A percentile compares a stretch with the other conserved stretches of the same genome.
These are phyloP conservation scores for Dicrostonyx torquatus DNA, from an alignment of 2,797 vertebrate species.

Conservation along the genomic window DNA sequence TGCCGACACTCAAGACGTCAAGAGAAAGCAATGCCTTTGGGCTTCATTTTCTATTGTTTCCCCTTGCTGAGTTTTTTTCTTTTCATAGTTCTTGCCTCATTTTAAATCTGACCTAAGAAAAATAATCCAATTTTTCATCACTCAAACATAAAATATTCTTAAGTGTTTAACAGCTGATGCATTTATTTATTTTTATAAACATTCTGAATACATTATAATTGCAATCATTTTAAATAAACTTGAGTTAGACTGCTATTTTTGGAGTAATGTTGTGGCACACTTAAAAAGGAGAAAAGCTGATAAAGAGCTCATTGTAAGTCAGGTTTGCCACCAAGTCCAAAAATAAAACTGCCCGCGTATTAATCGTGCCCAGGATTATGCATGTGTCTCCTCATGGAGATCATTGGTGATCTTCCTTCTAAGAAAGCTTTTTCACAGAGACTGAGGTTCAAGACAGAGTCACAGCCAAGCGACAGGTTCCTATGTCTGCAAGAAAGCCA, in stretches of 20 bases:
- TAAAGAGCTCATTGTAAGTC: constrained; percentile 31
- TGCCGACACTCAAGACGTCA: not conserved
- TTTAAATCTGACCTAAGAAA: constrained; percentile 21
- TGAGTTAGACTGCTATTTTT: constrained; percentile 42
- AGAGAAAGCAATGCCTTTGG: not conserved
- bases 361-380: not conserved
- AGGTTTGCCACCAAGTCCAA: constrained; percentile 21
- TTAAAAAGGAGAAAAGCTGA: constrained; percentile 36
- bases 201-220: constrained; percentile 53
- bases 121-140: not conserved
- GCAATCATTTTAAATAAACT: constrained; percentile 47
- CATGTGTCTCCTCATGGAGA: not conserved
- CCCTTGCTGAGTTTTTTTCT: not conserved
- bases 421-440: not conserved
- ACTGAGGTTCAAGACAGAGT: not conserved
- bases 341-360: not conserved
- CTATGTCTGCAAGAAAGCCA: not conserved
- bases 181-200: constrained; percentile 33
- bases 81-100: not conserved
- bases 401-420: not conserved
- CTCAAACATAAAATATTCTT: constrained; percentile 18
- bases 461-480: not conserved
- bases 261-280: constrained; percentile 18
- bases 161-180: not conserved
- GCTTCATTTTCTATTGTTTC: not conserved